Evolutionary conservation across 2,113 vertebrate species (phyloP).

Genomic region (Malurus cyaneus): DNA sequence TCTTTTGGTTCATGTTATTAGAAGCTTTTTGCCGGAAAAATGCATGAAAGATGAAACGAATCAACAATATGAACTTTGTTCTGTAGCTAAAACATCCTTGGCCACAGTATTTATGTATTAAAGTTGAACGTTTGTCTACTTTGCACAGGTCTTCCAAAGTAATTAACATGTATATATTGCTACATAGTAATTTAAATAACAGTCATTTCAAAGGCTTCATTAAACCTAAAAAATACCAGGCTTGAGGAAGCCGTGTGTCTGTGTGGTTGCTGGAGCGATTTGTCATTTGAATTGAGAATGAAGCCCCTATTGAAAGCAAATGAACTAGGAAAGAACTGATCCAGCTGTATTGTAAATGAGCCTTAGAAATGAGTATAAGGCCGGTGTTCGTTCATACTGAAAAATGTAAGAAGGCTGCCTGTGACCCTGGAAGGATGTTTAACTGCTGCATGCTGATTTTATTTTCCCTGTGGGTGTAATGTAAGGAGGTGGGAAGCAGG

Average conservation of each 20-base stretch:
- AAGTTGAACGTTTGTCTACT: neutral
- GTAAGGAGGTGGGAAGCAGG: neutral
- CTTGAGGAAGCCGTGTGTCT: neutral
- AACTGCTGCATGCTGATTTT: neutral
- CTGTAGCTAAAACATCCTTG: neutral
- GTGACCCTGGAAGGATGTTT: neutral
- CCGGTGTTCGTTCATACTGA: neutral
- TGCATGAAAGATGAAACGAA: neutral
- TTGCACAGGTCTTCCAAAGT: neutral
- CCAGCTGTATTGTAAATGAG: neutral
- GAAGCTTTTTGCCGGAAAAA: conserved; percentile 23
- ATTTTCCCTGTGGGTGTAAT: neutral
- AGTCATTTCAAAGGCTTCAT: neutral
- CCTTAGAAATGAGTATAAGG: neutral
- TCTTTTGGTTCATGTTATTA: conserved; percentile 16
- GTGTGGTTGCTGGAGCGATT: neutral
- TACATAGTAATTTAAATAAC: neutral
- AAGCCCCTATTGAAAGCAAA: neutral
- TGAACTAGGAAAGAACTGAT: conserved; percentile 1
- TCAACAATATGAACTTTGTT: neutral
- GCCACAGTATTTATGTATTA: neutral
- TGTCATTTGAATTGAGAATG: neutral
- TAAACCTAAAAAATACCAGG: neutral
- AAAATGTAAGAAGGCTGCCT: neutral
- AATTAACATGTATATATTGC: neutral